phyloP scores from a whole-genome alignment of 2,113 vertebrate genomes.

The Sinocyclocheilus maitianheensis region DNA sequence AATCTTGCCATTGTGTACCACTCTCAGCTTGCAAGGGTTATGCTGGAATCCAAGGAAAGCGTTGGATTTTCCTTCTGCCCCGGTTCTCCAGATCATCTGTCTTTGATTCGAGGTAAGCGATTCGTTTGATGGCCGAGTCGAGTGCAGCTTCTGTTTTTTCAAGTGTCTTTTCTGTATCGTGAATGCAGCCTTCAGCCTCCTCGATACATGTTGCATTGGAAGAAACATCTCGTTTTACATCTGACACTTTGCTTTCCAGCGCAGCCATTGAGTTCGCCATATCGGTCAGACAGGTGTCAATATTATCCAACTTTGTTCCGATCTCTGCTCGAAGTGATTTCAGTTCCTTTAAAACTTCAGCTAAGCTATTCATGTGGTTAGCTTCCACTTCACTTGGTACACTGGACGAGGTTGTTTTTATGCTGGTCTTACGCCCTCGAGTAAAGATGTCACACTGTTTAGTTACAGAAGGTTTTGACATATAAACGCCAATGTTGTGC shows the following conservation, averaged over 20 bases:
- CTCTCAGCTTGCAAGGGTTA: neutral
- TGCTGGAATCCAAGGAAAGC: conserved; percentile 34
- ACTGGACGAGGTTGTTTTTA: neutral
- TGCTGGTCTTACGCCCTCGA: neutral
- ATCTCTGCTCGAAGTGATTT: neutral
- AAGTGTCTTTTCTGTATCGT: neutral
- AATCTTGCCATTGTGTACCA: conserved; percentile 10
- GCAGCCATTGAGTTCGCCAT: too few species aligned
- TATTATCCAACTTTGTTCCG: neutral
- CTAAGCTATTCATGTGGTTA: neutral
- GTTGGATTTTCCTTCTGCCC: neutral
- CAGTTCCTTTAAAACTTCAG: neutral
- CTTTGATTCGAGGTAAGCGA: neutral
- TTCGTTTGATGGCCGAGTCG: neutral
- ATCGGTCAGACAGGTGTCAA: too few species aligned
- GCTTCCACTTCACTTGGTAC: neutral
- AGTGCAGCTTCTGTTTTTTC: neutral
- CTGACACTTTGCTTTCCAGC: too few species aligned
- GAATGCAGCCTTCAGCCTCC: neutral
- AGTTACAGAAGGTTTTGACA: neutral
- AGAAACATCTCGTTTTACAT: too few species aligned
- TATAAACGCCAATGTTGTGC: neutral
- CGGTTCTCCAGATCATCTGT: conserved; percentile 18
- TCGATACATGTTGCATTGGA: too few species aligned
- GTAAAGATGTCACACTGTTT: neutral